These are phyloP conservation scores for Epistrophe eligans DNA, from an alignment of 2,888 invertebrate genomes.

Conservation along the genomic window DNA sequence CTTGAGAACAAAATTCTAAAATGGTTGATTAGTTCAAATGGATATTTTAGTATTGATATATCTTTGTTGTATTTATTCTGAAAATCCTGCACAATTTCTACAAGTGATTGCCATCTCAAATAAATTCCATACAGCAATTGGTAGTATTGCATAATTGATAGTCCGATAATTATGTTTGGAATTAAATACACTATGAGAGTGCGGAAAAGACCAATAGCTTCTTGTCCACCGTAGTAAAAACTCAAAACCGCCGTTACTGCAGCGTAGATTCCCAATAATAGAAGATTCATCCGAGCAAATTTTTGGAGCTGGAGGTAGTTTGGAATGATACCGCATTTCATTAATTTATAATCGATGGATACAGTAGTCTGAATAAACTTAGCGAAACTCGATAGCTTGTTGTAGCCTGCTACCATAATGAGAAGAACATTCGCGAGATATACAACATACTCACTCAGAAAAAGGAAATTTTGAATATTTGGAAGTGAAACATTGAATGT, in stretches of 20 bases:
- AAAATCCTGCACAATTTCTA: slow-evolving; percentile 48
- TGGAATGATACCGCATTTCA: slow-evolving; percentile 47
- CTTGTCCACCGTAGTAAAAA: slow-evolving; percentile 64
- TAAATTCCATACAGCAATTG: slow-evolving; percentile 70
- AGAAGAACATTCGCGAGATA: slow-evolving; percentile 74
- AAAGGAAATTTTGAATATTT: slow-evolving; percentile 76
- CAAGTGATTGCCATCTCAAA: slow-evolving; percentile 66
- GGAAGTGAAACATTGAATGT: slow-evolving; percentile 66
- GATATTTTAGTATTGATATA: slow-evolving; percentile 34
- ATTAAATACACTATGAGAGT: slow-evolving; percentile 69
- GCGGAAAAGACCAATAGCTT: slow-evolving; percentile 32
- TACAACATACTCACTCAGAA: slow-evolving; percentile 76
- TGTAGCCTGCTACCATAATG: slow-evolving; percentile 60
- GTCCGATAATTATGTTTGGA: slow-evolving; percentile 77
- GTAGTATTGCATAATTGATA: slow-evolving; percentile 78
- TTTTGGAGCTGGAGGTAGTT: slow-evolving; percentile 13
- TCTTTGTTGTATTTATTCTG: slow-evolving; percentile 45
- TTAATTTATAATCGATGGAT: slow-evolving; percentile 75
- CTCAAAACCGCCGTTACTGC: slow-evolving; percentile 37
- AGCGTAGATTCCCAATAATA: slow-evolving; percentile 62
- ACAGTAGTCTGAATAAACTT: slow-evolving; percentile 63
- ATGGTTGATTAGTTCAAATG: slow-evolving; percentile 40
- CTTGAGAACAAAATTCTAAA: slow-evolving; percentile 73
- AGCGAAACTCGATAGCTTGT: slow-evolving; percentile 53
- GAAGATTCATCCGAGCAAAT: slow-evolving; percentile 71